Evolutionary conservation across 2,888 invertebrate genomes (phyloP), one percentile per base, ranked within the genome.

Genomic region (Ditula angustiorana): DNA sequence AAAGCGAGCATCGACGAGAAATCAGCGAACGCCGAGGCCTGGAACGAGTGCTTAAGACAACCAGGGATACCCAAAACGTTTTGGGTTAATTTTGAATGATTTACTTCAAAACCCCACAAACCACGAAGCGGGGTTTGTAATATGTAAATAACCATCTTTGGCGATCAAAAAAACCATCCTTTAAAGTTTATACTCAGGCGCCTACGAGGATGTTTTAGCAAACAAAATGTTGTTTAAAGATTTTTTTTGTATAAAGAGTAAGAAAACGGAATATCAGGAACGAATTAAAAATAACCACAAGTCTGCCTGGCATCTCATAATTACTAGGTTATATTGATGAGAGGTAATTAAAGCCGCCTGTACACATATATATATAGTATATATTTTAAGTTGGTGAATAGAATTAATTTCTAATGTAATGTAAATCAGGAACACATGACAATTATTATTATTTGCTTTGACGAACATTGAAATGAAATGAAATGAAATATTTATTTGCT

Each of bases 1-100:
- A 95, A 94, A 79, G 95, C 95, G 26, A 94, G 93, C 47, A 94
- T 96, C 69, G 95, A 95, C 57, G 94, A 94, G 68, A 94, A 94
- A 67, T 94, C 95, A 24, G 78, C 85, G 0, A 93, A 94, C 66
- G 82, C 91, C 0, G 94, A 94, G 55, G 93, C 94, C 69, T 95
- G 95, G 95, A 94, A 93, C 62, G 94, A 95, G 74, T 94, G 95
- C 66, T 78, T 94, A 11, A 82, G 90, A 10, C 87, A 88, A 47
- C 94, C 94, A 0, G 93, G 94, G 0, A 87, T 93, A 23, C 88
- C 94, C n/a, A 90, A 94, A 74, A 94, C 94, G 5, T 91, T 94
- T 74, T 94, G 94, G 94, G 87, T 95, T 23, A 93, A 94, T 81
- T 94, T 95, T 70, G 94, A 94, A 72, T 94, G 76, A 83, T n/a